Evolutionary conservation across 1,140 invertebrate genomes (phyloP).

Genomic region (Adoxophyes honmai): DNA sequence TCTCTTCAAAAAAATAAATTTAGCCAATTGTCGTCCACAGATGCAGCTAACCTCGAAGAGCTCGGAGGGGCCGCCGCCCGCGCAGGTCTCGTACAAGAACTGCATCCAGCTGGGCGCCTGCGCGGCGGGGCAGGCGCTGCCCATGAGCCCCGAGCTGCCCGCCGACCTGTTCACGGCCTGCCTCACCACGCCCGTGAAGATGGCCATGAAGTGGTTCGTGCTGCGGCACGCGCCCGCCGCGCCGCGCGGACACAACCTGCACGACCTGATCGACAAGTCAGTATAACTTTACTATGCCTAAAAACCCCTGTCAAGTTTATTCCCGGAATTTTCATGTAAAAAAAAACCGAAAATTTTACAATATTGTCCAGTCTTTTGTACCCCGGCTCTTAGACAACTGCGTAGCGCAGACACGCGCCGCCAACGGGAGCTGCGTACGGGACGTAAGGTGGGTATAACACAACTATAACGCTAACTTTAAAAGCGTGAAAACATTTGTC

Average conservation of each 20-base stretch:
- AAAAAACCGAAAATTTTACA: too few species aligned
- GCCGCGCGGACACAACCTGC: constrained; percentile 78
- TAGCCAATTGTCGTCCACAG: background rate
- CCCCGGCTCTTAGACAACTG: too few species aligned
- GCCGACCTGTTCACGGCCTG: constrained; percentile 99
- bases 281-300: constrained; percentile 43
- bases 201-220: constrained; percentile 96
- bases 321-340: too few species aligned
- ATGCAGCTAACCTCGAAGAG: constrained; percentile 10
- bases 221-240: constrained; percentile 89
- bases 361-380: too few species aligned
- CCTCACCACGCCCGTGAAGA: constrained; percentile 98
- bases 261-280: constrained; percentile 94
- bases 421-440: too few species aligned
- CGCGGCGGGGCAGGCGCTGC: constrained; percentile 92
- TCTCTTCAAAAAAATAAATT: too few species aligned
- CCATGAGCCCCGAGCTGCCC: constrained; percentile 98
- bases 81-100: constrained; percentile 84
- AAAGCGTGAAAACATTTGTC: too few species aligned
- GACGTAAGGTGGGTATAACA: too few species aligned
- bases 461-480: too few species aligned
- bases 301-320: too few species aligned
- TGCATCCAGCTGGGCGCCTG: constrained; percentile 99
- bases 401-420: too few species aligned
- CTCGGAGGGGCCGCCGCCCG: constrained; percentile 27